Evolutionary conservation across 2,113 vertebrate genomes (phyloP).

Genomic region (Engystomops pustulosus): DNA sequence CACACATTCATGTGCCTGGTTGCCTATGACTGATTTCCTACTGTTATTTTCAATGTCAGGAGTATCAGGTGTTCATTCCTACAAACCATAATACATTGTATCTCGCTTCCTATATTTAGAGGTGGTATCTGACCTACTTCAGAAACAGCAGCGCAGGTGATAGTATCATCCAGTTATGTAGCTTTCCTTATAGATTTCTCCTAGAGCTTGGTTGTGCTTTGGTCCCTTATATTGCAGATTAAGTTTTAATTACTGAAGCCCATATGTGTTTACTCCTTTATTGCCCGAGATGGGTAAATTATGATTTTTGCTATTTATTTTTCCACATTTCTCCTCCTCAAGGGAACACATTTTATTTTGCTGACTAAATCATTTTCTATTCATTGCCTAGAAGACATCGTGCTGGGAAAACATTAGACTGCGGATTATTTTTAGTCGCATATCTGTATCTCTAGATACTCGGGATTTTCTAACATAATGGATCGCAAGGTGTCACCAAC

Average conservation of each 20-base stretch:
- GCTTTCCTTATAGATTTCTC: no score
- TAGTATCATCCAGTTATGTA: not conserved
- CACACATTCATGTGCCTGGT: no score
- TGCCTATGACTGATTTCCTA: no score
- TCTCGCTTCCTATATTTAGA: not conserved
- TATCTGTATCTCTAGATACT: no score
- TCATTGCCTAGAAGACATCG: not conserved
- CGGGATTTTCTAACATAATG: no score
- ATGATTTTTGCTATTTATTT: not conserved
- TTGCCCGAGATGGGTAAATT: not conserved
- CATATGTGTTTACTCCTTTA: not conserved
- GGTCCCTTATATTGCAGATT: not conserved
- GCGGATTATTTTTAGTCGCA: not conserved
- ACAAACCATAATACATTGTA: no score
- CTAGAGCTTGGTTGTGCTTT: not conserved
- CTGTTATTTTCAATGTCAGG: no score
- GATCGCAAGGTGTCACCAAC: no score
- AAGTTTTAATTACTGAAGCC: slow-evolving; percentile 9
- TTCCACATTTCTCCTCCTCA: not conserved
- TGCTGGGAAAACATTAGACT: not conserved
- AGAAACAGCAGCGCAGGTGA: not conserved
- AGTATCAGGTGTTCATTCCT: no score
- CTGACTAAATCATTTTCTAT: not conserved
- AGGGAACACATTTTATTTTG: not conserved
- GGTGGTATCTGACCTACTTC: not conserved